Evolutionary conservation across 2,888 invertebrate genomes (phyloP).

Genomic region (Mechanitis mazaeus): DNA sequence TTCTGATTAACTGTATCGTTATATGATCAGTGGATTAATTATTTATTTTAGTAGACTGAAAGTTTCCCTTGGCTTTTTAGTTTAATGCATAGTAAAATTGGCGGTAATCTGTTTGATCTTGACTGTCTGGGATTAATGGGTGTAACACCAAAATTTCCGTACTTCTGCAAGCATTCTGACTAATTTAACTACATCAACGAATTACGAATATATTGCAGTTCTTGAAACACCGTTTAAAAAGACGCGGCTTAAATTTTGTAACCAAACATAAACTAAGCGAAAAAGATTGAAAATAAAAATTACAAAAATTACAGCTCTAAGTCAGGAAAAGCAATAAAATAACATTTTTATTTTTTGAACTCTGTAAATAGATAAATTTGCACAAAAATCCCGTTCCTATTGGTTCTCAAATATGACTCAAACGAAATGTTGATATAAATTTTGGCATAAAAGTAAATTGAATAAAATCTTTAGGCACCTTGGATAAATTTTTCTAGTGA

Average conservation of each 20-base stretch:
- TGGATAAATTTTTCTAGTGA: constrained; percentile 3
- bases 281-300: no score
- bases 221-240: no score
- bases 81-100: neutral
- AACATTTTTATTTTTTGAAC: neutral
- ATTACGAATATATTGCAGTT: no score
- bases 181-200: no score
- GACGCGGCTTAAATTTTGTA: no score
- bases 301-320: no score
- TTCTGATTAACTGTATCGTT: constrained; percentile 2
- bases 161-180: no score
- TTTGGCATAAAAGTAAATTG: neutral
- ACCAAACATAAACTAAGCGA: no score
- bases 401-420: neutral
- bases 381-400: neutral
- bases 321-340: no score
- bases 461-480: neutral
- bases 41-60: neutral
- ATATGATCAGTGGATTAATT: neutral
- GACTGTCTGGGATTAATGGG: neutral
- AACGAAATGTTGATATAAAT: neutral
- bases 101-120: neutral
- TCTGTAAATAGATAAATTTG: neutral
- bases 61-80: neutral
- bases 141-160: no score